Evolutionary conservation across 2,888 invertebrate species (phyloP), one percentile per base, ranked within the genome.

Genomic region (Hyppa rectilinea): DNA sequence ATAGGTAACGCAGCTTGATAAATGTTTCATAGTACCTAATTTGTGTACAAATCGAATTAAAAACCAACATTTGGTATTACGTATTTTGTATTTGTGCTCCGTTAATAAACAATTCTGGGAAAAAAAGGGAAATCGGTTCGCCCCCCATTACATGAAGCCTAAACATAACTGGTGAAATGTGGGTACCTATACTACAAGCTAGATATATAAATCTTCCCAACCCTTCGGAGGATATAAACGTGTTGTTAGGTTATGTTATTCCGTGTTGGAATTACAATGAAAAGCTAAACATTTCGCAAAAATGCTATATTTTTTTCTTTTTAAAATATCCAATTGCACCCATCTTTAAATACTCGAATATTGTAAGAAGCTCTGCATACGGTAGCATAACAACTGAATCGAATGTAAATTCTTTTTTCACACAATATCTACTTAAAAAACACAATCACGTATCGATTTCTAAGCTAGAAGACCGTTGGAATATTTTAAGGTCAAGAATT

Each of bases 401-500:
- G 9, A 59, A 43, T 40, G n/a, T 9, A 29, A 14, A 29, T 43
- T 59, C 40, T 9, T 59, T 59, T n/a, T 64, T 69, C 36, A 68
- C 34, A 71, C 58, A 69, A 63, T 67, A 49, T 58, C 49, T 40
- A 43, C 64, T 73, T 61, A 49, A 58, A 75, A 76, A 78, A 61
- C 71, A 79, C 68, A 79, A 82, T 82, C 81, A 66, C 63, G 70
- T 89, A 90, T 90, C 88, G 82, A 89, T 91, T 90, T 87, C 88
- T 80, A 72, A 84, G 73, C 68, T 65, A 84, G 84, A 86, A 87
- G 76, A 89, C 91, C 92, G 93, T 95, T 94, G 84, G 86, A 91
- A 91, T 89, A 91, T 81, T 89, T 89, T 88, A 85, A 91, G 90
- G 89, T 92, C 91, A 92, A 92, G 91, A 88, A 89, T 84, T 78